Base-by-base conservation (phyloP, 2,888 invertebrate genomes). In the Busseola fusca region DNA sequence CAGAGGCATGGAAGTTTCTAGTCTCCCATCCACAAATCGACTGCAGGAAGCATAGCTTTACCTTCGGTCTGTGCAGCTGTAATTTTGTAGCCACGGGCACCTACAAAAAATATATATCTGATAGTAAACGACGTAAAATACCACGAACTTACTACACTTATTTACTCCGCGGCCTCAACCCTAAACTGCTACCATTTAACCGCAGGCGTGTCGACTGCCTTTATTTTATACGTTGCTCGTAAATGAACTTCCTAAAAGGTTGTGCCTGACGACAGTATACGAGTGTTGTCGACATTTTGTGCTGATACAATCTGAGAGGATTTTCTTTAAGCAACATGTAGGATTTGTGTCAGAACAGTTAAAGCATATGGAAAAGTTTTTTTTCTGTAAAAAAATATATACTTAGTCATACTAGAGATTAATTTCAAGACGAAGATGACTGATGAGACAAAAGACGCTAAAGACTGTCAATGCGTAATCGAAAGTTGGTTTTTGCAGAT, bases 151-250 rank as follows among this genome's bases (percentile, higher is more conserved):
- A 62, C 27, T 21, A 14, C 42, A 42, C 3, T 27, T 60, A 42
- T 45, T 21, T 27, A 64, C n/a, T 54, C 48, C 16, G 18, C 34
- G 3, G 6, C 30, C 25, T 30, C n/a, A 56, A 59, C 63, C 75
- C 52, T 50, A 25, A 58, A 63, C 58, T 56, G 50, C 30, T 54
- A 56, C 34, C 34, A 56, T 57, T 64, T 64, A 54, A 25, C 76
- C 60, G 27, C n/a, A 37, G 59, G 34, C 48, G n/a, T 54, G 30
- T 65, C 60, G 54, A 62, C 68, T 76, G 73, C 64, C 50, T 69
- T 65, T 76, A 77, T 76, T 72, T 64, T 62, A 77, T 60, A 68
- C 58, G 57, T 45, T 30, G 21, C 42, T 70, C 69, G 60, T 64
- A 77, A 72, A 77, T 63, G 60, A 72, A 60, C 37, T 40, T 40